Percentiles rank a stretch among this genome's conserved stretches.
Evolutionary conservation across 1,140 invertebrate genomes (phyloP).

Genomic region (Sipha flava): DNA sequence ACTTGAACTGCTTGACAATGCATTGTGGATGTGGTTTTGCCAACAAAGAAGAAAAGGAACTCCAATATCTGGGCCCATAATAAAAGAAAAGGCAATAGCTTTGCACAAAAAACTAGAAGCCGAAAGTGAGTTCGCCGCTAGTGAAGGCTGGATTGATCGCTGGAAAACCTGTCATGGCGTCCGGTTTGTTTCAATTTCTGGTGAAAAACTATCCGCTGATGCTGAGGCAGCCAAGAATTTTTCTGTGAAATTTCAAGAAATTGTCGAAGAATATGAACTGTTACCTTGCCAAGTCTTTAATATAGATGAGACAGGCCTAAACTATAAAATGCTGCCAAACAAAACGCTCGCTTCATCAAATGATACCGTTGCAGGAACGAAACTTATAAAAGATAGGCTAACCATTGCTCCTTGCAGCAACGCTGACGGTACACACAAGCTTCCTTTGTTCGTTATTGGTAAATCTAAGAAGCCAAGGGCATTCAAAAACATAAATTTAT

Average conservation of each 20-base stretch:
- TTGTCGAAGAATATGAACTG: no score
- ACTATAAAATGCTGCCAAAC: conserved; percentile 36
- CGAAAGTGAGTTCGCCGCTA: conserved; percentile 40
- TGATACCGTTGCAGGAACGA: conserved; percentile 16
- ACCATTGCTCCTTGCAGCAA: conserved; percentile 40
- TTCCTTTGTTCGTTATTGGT: conserved; percentile 39
- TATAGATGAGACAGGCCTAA: conserved; percentile 41
- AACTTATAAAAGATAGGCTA: conserved; percentile 30
- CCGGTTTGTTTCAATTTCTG: not conserved
- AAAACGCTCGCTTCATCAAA: conserved; percentile 37
- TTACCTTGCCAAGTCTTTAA: conserved; percentile 39
- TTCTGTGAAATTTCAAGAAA: no score
- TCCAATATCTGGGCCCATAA: not conserved
- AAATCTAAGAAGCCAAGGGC: conserved; percentile 42
- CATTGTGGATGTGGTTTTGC: not conserved
- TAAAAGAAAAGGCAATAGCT: not conserved
- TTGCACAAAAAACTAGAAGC: conserved; percentile 25
- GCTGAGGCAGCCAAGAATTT: not conserved
- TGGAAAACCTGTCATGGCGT: conserved; percentile 35
- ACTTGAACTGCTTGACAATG: not conserved
- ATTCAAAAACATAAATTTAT: conserved; percentile 40
- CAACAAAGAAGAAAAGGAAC: not conserved
- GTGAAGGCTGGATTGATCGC: conserved; percentile 42
- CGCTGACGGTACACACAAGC: no score
- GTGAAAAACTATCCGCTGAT: conserved; percentile 36